Percentiles rank a stretch among this genome's conserved stretches.
Conservation (phyloP, 2,113 vertebrate species). For the Macroglossus sobrinus region DNA sequence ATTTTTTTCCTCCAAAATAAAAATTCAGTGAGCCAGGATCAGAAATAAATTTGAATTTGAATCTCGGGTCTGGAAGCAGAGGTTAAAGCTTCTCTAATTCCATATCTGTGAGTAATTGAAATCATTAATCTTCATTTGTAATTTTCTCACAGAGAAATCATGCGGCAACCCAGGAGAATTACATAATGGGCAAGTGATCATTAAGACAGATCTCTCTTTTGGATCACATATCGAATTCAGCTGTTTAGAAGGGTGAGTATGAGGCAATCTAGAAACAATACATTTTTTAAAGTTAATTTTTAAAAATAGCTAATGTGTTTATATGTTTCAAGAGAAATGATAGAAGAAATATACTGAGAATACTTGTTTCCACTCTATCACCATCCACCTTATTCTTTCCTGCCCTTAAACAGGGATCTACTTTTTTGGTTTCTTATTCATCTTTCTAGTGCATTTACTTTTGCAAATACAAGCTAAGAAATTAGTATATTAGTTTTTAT, state of each 20-base stretch:
- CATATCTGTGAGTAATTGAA: neutral
- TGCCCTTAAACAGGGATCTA: neutral
- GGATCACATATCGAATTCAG: conserved; percentile 62
- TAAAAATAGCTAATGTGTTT: neutral
- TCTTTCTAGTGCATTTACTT: neutral
- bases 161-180: conserved; percentile 60
- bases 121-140: neutral
- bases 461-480: neutral
- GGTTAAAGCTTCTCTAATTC: neutral
- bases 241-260: conserved; percentile 78
- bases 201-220: conserved; percentile 39
- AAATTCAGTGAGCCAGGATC: neutral
- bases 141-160: conserved; percentile 68
- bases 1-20: neutral
- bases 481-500: neutral
- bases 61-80: neutral
- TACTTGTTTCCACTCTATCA: neutral
- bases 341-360: neutral
- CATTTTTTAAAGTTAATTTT: neutral
- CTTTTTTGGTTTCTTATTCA: neutral
- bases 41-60: neutral
- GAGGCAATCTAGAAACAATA: neutral
- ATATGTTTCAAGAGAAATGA: conserved; percentile 12
- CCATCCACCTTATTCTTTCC: neutral
- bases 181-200: neutral